phyloP scores from a whole-genome alignment of 2,797 vertebrate genomes.

The Cygnus olor region DNA sequence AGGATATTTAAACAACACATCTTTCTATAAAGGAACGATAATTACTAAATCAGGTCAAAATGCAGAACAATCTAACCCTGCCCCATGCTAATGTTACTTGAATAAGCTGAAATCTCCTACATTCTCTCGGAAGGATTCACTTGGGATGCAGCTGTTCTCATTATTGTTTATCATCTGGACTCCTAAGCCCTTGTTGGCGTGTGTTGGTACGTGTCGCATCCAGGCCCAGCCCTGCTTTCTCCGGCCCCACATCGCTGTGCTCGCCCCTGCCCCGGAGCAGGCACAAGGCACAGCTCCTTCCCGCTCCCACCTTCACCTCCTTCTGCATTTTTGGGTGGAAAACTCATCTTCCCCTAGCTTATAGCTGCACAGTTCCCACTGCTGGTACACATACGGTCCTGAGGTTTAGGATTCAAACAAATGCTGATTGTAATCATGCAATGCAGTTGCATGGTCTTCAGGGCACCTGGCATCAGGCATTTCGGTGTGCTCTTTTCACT shows the following conservation, averaged over 20 bases:
- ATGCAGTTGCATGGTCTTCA: rapidly evolving
- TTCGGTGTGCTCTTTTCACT: rapidly evolving
- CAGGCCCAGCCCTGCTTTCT: not conserved
- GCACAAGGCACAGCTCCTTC: not conserved
- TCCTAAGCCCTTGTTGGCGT: not conserved
- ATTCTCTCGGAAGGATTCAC: not conserved
- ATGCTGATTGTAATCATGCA: rapidly evolving
- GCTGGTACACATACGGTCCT: rapidly evolving
- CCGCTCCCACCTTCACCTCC: not conserved
- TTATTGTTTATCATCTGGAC: not conserved
- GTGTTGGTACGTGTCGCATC: not conserved
- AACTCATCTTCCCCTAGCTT: not conserved
- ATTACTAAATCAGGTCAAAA: slow-evolving; percentile 71
- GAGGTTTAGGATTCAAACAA: not conserved
- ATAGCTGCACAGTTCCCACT: rapidly evolving
- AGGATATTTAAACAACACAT: slow-evolving; percentile 67
- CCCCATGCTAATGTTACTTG: slow-evolving; percentile 19
- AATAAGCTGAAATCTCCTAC: not conserved
- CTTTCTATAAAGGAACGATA: slow-evolving; percentile 48
- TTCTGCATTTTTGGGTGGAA: rapidly evolving
- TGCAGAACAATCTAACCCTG: slow-evolving; percentile 16
- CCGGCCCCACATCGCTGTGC: not conserved
- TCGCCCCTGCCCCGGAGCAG: rapidly evolving
- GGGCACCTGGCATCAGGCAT: not conserved
- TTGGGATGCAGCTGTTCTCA: slow-evolving; percentile 15